Evolutionary conservation across 2,113 vertebrate species (phyloP).

Genomic region (Clarias batrachus): DNA sequence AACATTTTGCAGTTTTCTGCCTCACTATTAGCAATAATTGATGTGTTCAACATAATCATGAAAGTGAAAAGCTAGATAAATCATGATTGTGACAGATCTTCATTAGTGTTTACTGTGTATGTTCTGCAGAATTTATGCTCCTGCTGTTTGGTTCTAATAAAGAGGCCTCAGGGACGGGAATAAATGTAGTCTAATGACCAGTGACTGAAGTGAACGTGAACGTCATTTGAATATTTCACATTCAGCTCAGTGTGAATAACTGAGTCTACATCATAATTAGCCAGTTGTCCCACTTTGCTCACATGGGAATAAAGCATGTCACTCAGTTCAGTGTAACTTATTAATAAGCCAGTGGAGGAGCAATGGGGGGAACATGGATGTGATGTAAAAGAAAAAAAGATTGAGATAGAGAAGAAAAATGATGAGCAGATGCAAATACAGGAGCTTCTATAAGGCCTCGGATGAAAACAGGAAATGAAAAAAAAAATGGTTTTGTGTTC

Average conservation of each 20-base stretch:
- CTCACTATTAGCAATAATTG: background rate
- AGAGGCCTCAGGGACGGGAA: slow-evolving; percentile 4
- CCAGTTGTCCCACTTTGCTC: slow-evolving; percentile 23
- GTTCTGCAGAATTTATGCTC: background rate
- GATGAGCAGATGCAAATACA: slow-evolving; percentile 5
- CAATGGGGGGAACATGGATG: background rate
- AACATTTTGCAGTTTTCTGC: background rate
- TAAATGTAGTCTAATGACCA: slow-evolving; percentile 34
- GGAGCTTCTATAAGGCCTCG: slow-evolving; percentile 1
- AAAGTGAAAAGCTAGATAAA: background rate
- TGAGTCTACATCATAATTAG: slow-evolving; percentile 37
- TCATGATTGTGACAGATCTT: background rate
- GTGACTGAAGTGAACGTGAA: slow-evolving; percentile 8
- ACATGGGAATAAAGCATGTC: background rate
- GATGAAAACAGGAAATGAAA: slow-evolving; percentile 12
- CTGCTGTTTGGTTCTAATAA: slow-evolving; percentile 23
- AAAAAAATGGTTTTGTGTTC: background rate
- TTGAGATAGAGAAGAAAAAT: background rate
- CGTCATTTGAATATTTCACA: slow-evolving; percentile 42
- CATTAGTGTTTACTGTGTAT: slow-evolving; percentile 31
- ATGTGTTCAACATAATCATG: background rate
- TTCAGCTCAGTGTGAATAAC: slow-evolving; percentile 18
- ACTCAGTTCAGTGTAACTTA: slow-evolving; percentile 21
- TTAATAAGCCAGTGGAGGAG: slow-evolving; percentile 22
- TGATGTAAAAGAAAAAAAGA: background rate